Evolutionary conservation across 1,140 invertebrate genomes (phyloP).

Genomic region (Drosophila setifemur): DNA sequence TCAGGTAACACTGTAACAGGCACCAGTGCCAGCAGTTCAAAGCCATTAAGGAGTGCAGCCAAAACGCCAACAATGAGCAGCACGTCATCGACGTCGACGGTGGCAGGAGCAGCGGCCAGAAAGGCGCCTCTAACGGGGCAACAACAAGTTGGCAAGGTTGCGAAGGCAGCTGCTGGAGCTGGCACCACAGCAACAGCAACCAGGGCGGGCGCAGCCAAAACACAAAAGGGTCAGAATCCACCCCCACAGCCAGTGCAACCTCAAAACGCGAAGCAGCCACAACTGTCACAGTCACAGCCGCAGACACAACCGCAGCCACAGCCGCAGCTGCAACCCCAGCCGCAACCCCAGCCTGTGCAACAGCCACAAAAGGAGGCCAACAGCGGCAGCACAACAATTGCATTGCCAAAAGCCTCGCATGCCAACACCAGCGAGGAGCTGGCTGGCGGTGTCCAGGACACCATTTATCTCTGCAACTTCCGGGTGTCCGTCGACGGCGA

Average conservation of each 20-base stretch:
- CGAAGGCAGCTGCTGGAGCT: conserved; percentile 33
- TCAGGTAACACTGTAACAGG: conserved; percentile 3
- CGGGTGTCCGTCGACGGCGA: conserved; percentile 98
- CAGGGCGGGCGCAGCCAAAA: conserved; percentile 35
- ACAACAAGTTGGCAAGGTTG: conserved; percentile 60
- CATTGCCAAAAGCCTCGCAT: conserved; percentile 73
- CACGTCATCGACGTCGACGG: conserved; percentile 21
- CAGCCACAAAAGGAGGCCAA: conserved; percentile 23
- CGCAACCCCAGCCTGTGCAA: too few relatives aligned
- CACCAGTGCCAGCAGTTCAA: conserved; percentile 53
- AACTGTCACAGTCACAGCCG: conserved; percentile 12
- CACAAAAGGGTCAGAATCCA: conserved; percentile 58
- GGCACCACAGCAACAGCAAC: conserved; percentile 19
- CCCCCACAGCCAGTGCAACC: conserved; percentile 43
- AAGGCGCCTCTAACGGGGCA: conserved; percentile 43
- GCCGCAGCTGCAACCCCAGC: conserved; percentile 4
- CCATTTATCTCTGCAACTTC: conserved; percentile 98
- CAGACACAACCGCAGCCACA: conserved; percentile 21
- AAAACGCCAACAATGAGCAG: conserved; percentile 46
- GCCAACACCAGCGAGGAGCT: conserved; percentile 84
- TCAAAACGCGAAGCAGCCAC: conserved; percentile 21
- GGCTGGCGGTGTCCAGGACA: conserved; percentile 95
- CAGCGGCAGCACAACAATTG: conserved; percentile 61
- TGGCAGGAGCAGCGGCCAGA: conserved; percentile 16
- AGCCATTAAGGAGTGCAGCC: conserved; percentile 32